A percentile compares a stretch with the other conserved stretches of the same genome.
These are phyloP conservation scores for Thalassophryne amazonica DNA, from an alignment of 2,797 vertebrate species.

Conservation along the genomic window DNA sequence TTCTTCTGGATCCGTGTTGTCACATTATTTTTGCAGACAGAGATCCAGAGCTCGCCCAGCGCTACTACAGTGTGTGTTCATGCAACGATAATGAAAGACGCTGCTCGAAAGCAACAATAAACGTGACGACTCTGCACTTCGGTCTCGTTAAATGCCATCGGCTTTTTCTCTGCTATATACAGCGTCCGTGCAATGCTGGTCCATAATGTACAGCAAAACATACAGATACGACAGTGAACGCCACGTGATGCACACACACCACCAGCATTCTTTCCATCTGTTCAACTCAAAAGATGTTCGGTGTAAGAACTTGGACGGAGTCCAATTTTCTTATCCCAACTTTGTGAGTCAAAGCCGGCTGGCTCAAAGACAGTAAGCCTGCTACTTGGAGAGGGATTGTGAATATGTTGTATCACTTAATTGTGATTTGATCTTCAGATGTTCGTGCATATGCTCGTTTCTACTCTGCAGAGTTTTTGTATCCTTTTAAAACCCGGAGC, in stretches of 20 bases:
- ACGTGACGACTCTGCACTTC: no score
- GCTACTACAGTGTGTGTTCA: no score
- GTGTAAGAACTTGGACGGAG: slow-evolving; percentile 20
- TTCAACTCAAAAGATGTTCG: slow-evolving; percentile 10
- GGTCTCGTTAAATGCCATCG: no score
- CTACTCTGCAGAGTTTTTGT: slow-evolving; percentile 27
- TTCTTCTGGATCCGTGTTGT: no score
- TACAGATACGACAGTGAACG: not conserved
- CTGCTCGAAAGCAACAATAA: no score
- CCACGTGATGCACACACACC: not conserved
- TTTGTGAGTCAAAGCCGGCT: slow-evolving; percentile 16
- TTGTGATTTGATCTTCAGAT: slow-evolving; percentile 46
- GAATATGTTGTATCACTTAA: slow-evolving; percentile 45
- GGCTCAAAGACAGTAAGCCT: slow-evolving; percentile 37
- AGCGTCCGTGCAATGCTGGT: no score
- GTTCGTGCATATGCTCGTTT: slow-evolving; percentile 34
- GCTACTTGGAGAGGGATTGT: slow-evolving; percentile 25
- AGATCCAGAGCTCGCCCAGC: no score
- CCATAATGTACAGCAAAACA: no score
- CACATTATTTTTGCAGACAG: no score
- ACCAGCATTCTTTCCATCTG: slow-evolving; percentile 5
- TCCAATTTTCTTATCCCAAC: slow-evolving; percentile 29
- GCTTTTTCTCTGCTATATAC: no score
- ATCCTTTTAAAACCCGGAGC: slow-evolving; percentile 46
- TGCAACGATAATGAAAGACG: no score